phyloP scores from a whole-genome alignment of 2,113 vertebrate species.

The Myocastor coypus region DNA sequence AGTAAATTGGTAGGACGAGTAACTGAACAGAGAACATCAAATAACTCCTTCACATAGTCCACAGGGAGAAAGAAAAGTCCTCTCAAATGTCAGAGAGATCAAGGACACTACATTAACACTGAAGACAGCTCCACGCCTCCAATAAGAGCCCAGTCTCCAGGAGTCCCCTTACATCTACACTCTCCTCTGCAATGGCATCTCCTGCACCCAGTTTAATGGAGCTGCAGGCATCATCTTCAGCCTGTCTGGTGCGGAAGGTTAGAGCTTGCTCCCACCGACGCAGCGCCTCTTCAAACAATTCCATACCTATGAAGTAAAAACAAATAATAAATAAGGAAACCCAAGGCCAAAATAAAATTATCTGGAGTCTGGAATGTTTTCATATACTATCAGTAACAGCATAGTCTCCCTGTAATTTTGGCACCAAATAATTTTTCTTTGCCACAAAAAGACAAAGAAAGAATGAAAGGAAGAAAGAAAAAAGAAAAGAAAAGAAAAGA shows the following conservation, averaged over 20 bases:
- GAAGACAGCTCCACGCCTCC: neutral
- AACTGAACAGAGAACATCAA: neutral
- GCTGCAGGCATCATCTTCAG: conserved; percentile 92
- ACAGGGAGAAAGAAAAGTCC: neutral
- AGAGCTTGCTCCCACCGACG: conserved; percentile 96
- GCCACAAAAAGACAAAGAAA: no score
- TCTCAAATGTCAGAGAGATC: neutral
- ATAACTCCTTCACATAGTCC: neutral
- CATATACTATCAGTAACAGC: neutral
- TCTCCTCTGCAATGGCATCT: conserved; percentile 96
- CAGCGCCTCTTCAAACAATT: conserved; percentile 96
- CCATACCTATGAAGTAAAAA: conserved; percentile 91
- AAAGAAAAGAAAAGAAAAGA: no score
- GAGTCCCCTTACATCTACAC: conserved; percentile 89
- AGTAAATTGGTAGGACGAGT: neutral
- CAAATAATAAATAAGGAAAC: neutral
- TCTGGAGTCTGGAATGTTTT: neutral
- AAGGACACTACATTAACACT: conserved; percentile 6
- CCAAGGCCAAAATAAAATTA: conserved; percentile 4
- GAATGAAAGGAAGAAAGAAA: no score
- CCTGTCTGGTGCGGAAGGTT: conserved; percentile 92
- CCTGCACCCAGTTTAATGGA: conserved; percentile 93
- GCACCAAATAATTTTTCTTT: neutral
- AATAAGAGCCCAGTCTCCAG: neutral
- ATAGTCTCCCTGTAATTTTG: neutral